phyloP scores from a whole-genome alignment of 2,113 vertebrate species.

The Mungos mungo region DNA sequence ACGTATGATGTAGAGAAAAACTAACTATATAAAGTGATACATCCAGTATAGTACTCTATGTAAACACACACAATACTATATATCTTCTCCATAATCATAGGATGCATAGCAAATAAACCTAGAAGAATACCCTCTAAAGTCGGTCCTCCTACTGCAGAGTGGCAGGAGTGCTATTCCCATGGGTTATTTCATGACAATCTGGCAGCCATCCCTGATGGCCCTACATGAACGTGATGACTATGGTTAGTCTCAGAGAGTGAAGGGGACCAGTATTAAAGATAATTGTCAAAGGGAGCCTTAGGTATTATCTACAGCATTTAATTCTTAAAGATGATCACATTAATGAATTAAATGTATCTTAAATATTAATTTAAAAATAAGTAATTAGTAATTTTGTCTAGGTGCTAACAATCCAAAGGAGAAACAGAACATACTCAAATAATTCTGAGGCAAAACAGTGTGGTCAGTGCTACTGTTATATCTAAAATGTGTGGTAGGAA shows the following conservation, averaged over 20 bases:
- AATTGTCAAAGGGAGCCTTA: neutral
- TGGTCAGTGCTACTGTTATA: neutral
- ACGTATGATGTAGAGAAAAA: neutral
- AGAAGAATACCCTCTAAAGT: neutral
- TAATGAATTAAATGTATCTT: neutral
- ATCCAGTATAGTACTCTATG: neutral
- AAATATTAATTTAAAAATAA: slow-evolving; percentile 19
- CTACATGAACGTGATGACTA: neutral
- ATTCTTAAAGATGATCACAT: neutral
- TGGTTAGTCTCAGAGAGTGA: neutral
- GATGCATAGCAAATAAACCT: neutral
- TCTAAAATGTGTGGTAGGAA: neutral
- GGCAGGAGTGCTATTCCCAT: neutral
- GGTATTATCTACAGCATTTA: neutral
- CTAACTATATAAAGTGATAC: neutral
- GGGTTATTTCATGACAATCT: neutral
- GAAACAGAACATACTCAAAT: neutral
- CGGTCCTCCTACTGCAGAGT: neutral
- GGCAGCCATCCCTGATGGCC: neutral
- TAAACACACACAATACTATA: neutral
- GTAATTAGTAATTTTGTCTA: neutral
- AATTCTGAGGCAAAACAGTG: neutral
- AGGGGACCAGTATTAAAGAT: neutral
- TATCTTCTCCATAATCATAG: neutral
- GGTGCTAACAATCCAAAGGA: neutral